Evolutionary conservation across 2,113 vertebrate species (phyloP), one percentile per base, ranked within the genome.

Genomic region (Notothenia rossii): DNA sequence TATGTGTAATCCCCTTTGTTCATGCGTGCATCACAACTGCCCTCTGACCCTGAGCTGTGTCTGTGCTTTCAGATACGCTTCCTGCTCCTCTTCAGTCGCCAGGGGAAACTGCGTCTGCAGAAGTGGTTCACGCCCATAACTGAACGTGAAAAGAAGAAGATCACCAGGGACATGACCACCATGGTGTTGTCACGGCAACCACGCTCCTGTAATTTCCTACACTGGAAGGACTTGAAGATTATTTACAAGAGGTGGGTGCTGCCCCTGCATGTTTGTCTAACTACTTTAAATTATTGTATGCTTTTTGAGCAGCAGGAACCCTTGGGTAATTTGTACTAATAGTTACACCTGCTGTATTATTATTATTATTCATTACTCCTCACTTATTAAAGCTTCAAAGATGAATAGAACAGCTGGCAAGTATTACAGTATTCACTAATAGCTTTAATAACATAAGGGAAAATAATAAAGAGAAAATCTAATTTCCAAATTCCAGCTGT

Each of bases 161-260:
- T 99, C 86, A 94, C 96, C 70, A 95, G 97, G 84, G 98, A 99
- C 88, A 96, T 99, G 92, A 95, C 98, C 77, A 93, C 97, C 83
- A 94, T 97, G 87, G 91, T 99, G 91, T 93, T 99, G 82, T 93
- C 96, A 83, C 95, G 98, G 72, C 94, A 95, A 86, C 96, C 97
- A 15, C 97, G 95, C 89, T 96, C 94, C 43, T 97, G 98, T 87
- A 99, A 98, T 88, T 99, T 99, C 92, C 82, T 99, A 86, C 96
- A 98, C 91, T 99, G 98, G 98, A 97, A 96, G 91, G 98, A 99
- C 84, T 94, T 98, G 67, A 99, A 99, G 93, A 95, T 99, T 89
- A 96, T 99, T 93, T 99, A 99, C 94, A 99, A 99, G 95, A 97
- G 97, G 98, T 97, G 75, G 67, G 79, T 36, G 20, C 25, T 50